Evolutionary conservation across 2,888 invertebrate genomes (phyloP).

Genomic region (Punctoribates punctum): DNA sequence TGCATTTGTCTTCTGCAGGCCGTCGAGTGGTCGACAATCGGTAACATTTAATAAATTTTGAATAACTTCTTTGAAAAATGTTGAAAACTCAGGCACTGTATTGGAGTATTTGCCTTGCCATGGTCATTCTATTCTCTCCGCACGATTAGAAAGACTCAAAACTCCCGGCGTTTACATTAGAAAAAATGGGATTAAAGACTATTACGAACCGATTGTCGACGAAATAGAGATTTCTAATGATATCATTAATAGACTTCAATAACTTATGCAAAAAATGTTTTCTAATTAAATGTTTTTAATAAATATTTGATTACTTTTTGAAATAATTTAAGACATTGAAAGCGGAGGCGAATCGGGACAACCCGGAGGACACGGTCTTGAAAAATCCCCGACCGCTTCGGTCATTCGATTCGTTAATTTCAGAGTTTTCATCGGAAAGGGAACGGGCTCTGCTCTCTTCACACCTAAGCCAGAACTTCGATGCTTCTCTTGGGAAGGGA

Average conservation of each 20-base stretch:
- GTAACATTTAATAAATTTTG: too few relatives aligned
- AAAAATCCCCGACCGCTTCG: neutral
- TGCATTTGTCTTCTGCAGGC: neutral
- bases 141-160: neutral
- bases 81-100: neutral
- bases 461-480: slow-evolving; percentile 94
- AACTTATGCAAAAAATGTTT: neutral
- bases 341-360: neutral
- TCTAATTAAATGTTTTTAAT: too few relatives aligned
- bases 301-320: neutral
- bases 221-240: neutral
- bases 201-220: slow-evolving; percentile 5
- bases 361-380: neutral
- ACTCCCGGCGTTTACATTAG: neutral
- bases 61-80: too few relatives aligned
- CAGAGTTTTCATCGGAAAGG: neutral
- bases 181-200: neutral
- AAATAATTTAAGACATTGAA: neutral
- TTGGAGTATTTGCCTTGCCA: neutral
- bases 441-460: slow-evolving; percentile 53
- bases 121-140: neutral
- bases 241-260: neutral
- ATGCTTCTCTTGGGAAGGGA: slow-evolving; percentile 80
- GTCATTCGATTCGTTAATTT: slow-evolving; percentile 9
- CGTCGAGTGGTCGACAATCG: too few relatives aligned